Evolutionary conservation across 2,888 invertebrate genomes (phyloP), one percentile per base, ranked within the genome.

Genomic region (Ophion costatus): DNA sequence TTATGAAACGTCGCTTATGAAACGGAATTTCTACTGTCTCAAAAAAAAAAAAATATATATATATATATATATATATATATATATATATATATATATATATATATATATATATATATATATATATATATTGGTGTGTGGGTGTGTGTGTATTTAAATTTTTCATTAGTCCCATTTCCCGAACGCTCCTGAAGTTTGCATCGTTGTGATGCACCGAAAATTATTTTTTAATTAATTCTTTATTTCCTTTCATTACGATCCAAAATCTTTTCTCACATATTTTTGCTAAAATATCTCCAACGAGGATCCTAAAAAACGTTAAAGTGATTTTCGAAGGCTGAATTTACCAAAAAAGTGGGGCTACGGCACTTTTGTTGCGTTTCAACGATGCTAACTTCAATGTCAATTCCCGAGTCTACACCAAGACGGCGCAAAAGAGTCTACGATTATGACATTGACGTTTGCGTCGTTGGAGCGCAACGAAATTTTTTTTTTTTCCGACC

Each of bases 1-100:
- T 66, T 24, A 67, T 69, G 63, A 77, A 84, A 77, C 82, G 77
- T 76, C 70, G 45, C 73, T 51, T 59, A 10, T 51, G 38, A 22
- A 73, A 74, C 70, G 71, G 29, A 73, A 71, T 57, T 75, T 59
- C 29, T 42, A 51, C 59, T 14, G 14, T 17, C 17, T 11, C 24
- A 24, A 24, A 24, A 24, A 24, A 24, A 24, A 24, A 24, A 24
- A 24, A 24, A 24, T 24, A 2, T 24, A 29, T 29, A 29, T 29
- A 29, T 29, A 29, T 29, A 29, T 29, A 2, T 24, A 2, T 24
- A 29, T 29, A 29, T 29, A 29, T 29, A 29, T 29, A 29, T 29
- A 24, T 24, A 2, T 24, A 29, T 29, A 29, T 29, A 29, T 29
- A 29, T 29, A 29, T 29, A 2, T n/a, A 24, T 24, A 2, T 24